Evolutionary conservation across 2,113 vertebrate genomes (phyloP).

Genomic region (Pica pica): DNA sequence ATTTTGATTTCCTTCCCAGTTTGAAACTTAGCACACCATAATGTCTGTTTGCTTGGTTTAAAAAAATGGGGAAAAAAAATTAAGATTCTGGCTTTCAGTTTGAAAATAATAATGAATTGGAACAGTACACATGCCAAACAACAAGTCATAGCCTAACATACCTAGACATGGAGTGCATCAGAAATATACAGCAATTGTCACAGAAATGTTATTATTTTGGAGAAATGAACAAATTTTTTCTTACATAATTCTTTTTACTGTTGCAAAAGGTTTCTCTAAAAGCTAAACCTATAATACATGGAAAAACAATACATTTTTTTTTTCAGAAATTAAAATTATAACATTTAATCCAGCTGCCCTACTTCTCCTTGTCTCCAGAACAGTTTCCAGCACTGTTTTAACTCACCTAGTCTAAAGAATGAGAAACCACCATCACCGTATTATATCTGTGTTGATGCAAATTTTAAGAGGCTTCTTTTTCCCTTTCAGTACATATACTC

Average conservation of each 20-base stretch:
- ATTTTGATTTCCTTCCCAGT: background rate
- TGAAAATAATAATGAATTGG: background rate
- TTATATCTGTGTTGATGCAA: background rate
- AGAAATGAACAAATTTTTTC: background rate
- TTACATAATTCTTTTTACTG: background rate
- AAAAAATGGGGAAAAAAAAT: background rate
- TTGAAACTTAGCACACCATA: background rate
- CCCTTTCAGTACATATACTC: background rate
- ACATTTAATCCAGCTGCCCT: background rate
- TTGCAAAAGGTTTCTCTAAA: background rate
- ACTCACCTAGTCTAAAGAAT: background rate
- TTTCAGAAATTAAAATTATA: background rate
- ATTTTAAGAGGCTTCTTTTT: background rate
- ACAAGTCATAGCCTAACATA: background rate
- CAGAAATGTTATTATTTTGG: background rate
- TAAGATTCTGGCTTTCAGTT: background rate
- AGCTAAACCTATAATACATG: background rate
- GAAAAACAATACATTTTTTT: background rate
- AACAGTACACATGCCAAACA: background rate
- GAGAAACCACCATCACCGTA: background rate
- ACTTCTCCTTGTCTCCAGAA: background rate
- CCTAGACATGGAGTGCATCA: background rate
- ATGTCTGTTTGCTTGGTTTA: background rate
- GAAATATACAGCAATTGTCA: background rate
- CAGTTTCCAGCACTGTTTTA: background rate